Percentiles rank a stretch among this genome's conserved stretches.
These are phyloP conservation scores for Silurus asotus DNA, from an alignment of 2,113 vertebrate genomes.

Conservation along the genomic window DNA sequence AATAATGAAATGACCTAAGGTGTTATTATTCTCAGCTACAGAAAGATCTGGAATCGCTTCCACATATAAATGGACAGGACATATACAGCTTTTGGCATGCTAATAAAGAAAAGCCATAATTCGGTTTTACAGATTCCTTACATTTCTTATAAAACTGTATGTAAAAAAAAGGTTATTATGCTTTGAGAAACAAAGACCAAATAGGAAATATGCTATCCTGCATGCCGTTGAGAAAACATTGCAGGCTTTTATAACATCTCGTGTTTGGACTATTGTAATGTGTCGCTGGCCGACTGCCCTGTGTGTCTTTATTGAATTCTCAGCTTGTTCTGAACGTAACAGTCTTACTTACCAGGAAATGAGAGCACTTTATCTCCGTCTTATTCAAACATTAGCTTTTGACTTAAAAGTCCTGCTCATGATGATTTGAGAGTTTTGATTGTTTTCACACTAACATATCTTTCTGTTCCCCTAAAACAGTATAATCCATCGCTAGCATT, in stretches of 20 bases:
- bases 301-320: not conserved
- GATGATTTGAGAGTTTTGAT: not conserved
- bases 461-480: not conserved
- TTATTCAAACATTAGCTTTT: not conserved
- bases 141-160: not conserved
- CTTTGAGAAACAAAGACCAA: not conserved
- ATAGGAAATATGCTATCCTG: not conserved
- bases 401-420: not conserved
- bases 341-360: not conserved
- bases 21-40: slow-evolving; percentile 14
- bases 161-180: not conserved
- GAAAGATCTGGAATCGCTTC: not conserved
- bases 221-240: not conserved
- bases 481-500: not conserved
- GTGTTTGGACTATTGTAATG: not conserved
- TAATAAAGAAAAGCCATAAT: not conserved
- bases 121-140: not conserved
- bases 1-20: not conserved
- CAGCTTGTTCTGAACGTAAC: not conserved
- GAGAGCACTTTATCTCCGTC: not conserved
- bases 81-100: not conserved
- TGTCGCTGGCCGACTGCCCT: slow-evolving; percentile 7
- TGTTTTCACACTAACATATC: not conserved
- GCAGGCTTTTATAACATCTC: not conserved
- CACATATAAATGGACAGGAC: not conserved